phyloP scores from a whole-genome alignment of 2,113 vertebrate species.

The Malurus elegans region DNA sequence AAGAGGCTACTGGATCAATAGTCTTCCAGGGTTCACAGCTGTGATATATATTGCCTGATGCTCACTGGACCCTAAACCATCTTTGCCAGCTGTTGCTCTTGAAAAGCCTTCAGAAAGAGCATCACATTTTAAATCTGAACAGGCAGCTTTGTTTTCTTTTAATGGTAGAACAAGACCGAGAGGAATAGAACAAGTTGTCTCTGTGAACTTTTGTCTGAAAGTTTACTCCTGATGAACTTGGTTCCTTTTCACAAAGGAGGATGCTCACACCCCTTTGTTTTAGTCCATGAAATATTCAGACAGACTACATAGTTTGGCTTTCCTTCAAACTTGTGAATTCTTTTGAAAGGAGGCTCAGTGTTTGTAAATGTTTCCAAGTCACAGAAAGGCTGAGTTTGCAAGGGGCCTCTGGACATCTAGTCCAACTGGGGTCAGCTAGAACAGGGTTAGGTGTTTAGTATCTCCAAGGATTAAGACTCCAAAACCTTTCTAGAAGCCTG shows the following conservation, averaged over 20 bases:
- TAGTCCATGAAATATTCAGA: neutral
- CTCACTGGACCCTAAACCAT: neutral
- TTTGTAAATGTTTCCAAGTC: neutral
- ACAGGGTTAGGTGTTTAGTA: neutral
- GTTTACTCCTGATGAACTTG: neutral
- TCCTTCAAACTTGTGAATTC: neutral
- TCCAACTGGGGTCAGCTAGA: neutral
- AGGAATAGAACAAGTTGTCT: neutral
- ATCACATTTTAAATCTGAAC: constrained; percentile 1
- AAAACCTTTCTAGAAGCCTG: neutral
- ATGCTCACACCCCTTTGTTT: neutral
- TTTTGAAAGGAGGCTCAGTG: neutral
- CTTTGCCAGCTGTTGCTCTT: neutral
- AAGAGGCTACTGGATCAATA: neutral
- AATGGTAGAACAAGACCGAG: neutral
- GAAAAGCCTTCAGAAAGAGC: neutral
- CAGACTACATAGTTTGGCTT: neutral
- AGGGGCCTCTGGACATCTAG: neutral
- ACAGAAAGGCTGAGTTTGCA: neutral
- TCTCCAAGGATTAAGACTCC: neutral
- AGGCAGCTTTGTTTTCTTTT: neutral
- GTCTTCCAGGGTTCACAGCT: neutral
- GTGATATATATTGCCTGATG: neutral
- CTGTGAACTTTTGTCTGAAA: neutral
- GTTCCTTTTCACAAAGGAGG: neutral